A percentile compares a stretch with the other conserved stretches of the same genome.
phyloP scores from a whole-genome alignment of 2,797 vertebrate species.

The Lepilemur septentrionalis region DNA sequence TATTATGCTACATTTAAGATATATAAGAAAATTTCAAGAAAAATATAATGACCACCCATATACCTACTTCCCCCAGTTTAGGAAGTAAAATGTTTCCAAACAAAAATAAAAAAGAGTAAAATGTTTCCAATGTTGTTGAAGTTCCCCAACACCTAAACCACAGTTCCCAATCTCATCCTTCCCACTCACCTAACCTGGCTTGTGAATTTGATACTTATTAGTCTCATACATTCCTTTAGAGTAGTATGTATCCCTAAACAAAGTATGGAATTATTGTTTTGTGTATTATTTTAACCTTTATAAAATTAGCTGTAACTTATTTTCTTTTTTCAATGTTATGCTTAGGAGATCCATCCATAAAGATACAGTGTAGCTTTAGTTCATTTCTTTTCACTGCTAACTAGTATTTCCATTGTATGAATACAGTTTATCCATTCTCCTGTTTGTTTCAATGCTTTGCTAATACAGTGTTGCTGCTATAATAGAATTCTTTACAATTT shows the following conservation, averaged over 20 bases:
- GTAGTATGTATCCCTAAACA: neutral
- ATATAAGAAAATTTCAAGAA: neutral
- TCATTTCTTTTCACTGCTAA: neutral
- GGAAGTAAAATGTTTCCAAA: neutral
- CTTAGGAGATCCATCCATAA: neutral
- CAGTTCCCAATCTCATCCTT: neutral
- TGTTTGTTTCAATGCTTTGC: neutral
- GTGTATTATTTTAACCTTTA: neutral
- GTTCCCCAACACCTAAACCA: neutral
- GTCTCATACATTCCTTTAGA: neutral
- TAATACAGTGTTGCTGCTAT: neutral
- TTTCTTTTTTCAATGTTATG: neutral
- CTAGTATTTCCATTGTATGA: neutral
- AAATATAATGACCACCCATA: neutral
- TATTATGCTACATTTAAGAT: slow-evolving; percentile 11
- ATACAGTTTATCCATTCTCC: neutral
- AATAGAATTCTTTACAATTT: slow-evolving; percentile 29
- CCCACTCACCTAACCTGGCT: neutral
- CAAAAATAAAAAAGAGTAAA: neutral
- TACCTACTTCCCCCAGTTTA: neutral
- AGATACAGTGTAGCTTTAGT: neutral
- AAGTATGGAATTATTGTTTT: neutral
- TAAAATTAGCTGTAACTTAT: neutral
- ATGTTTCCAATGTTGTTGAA: neutral
- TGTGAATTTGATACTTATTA: neutral